Percentiles rank a stretch among this genome's conserved stretches.
Conservation (phyloP, 1,140 invertebrate genomes). For the Lordiphosa collinella region DNA sequence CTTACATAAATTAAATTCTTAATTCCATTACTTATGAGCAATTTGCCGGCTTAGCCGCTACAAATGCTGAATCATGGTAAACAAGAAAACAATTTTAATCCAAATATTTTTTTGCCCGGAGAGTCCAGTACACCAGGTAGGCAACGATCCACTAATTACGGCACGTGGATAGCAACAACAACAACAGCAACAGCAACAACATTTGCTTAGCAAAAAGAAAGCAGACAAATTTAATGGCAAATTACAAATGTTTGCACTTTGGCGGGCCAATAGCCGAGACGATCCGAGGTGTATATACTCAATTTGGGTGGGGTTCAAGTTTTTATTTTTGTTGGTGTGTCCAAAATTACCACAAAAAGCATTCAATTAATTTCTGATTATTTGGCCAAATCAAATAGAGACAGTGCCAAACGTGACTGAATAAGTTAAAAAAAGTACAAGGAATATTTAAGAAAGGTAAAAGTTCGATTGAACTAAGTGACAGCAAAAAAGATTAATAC, state of each 20-base stretch:
- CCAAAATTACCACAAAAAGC: not conserved
- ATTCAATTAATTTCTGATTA: constrained; percentile 19
- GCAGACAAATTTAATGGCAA: constrained; percentile 11
- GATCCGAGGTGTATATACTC: constrained; percentile 1
- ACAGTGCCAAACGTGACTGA: not conserved
- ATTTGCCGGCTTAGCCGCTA: constrained; percentile 13
- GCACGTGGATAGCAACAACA: constrained; percentile 8
- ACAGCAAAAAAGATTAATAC: too few species aligned
- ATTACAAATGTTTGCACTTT: constrained; percentile 19
- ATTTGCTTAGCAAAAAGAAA: not conserved
- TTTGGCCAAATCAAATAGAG: constrained; percentile 11
- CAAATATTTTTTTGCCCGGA: constrained; percentile 41
- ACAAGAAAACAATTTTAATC: constrained; percentile 28
- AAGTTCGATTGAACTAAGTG: too few species aligned
- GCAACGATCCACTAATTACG: constrained; percentile 5
- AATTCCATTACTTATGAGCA: not conserved
- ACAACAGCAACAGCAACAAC: constrained; percentile 4
- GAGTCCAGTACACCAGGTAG: too few species aligned
- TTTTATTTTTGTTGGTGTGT: not conserved
- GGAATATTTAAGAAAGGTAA: too few species aligned
- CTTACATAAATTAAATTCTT: not conserved
- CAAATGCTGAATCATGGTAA: constrained; percentile 41
- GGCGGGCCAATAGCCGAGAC: constrained; percentile 6
- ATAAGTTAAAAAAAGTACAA: too few species aligned
- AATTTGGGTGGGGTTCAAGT: not conserved